A percentile compares a stretch with the other conserved stretches of the same genome.
Conservation (phyloP, 2,797 vertebrate genomes). For the Pseudochaenichthys georgianus region DNA sequence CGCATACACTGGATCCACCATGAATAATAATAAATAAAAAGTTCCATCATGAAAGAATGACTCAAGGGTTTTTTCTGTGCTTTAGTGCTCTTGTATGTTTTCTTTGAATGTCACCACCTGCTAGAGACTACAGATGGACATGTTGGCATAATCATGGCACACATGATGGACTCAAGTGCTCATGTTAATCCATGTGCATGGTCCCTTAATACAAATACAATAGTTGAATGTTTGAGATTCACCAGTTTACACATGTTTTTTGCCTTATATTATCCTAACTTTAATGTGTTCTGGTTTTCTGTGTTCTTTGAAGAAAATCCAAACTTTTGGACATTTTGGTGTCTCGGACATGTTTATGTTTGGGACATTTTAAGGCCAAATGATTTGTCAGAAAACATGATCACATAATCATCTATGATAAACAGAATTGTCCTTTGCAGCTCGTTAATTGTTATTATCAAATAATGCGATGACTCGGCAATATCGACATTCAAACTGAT, state of each 20-base stretch:
- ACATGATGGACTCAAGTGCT: too few relatives aligned
- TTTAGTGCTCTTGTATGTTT: background rate
- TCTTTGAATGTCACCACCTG: background rate
- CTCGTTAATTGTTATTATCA: conserved; percentile 1
- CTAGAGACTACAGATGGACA: too few relatives aligned
- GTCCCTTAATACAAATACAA: too few relatives aligned
- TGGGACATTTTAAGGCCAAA: conserved; percentile 1
- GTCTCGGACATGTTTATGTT: background rate
- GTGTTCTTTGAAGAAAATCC: background rate
- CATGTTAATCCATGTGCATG: too few relatives aligned
- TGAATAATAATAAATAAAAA: background rate
- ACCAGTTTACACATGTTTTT: too few relatives aligned
- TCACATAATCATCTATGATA: conserved; percentile 4
- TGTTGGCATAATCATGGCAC: too few relatives aligned
- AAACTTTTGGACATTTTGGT: background rate
- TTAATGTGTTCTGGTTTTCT: background rate
- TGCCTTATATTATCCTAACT: background rate
- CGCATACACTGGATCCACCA: background rate
- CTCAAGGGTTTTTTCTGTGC: background rate
- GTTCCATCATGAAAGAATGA: too few relatives aligned
- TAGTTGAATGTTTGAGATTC: too few relatives aligned
- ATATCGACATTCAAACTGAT: conserved; percentile 3
- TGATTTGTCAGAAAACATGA: background rate
- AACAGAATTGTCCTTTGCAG: conserved; percentile 11
- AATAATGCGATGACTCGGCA: conserved; percentile 6